Evolutionary conservation across 2,113 vertebrate species (phyloP).

Genomic region (Cottus gobio): DNA sequence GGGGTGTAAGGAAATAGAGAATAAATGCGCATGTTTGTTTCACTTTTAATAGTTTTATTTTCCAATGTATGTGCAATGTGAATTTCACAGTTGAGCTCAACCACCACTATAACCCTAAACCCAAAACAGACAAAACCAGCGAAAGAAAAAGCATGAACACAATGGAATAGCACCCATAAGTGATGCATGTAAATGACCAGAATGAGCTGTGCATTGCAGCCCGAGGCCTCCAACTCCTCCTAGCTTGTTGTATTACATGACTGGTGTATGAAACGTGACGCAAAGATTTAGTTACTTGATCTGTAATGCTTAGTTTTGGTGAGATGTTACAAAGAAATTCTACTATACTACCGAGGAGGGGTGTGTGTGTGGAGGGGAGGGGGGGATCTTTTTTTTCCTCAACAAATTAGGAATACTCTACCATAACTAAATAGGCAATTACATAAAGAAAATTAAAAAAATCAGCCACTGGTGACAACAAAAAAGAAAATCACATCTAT

Average conservation of each 20-base stretch:
- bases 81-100: constrained; percentile 88
- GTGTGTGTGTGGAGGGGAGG: constrained; percentile 20
- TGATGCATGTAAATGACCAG: constrained; percentile 45
- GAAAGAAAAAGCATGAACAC: constrained; percentile 63
- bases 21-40: background rate
- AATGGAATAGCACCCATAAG: constrained; percentile 72
- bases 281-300: constrained; percentile 52
- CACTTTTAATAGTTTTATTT: constrained; percentile 81
- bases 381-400: constrained; percentile 50
- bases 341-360: constrained; percentile 53
- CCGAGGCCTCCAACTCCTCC: constrained; percentile 22
- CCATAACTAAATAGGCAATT: constrained; percentile 71
- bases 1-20: background rate
- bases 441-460: constrained; percentile 53
- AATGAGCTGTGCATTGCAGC: constrained; percentile 34
- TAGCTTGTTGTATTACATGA: constrained; percentile 71
- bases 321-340: constrained; percentile 65
- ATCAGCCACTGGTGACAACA: constrained; percentile 70
- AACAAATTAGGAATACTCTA: constrained; percentile 73
- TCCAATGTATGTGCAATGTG: constrained; percentile 87
- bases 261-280: constrained; percentile 69
- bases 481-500: constrained; percentile 77
- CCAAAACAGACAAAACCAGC: constrained; percentile 68
- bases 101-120: constrained; percentile 78
- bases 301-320: constrained; percentile 74